Percentiles rank a stretch among this genome's conserved stretches.
phyloP scores from a whole-genome alignment of 1,140 invertebrate genomes.

The Episyrphus balteatus region DNA sequence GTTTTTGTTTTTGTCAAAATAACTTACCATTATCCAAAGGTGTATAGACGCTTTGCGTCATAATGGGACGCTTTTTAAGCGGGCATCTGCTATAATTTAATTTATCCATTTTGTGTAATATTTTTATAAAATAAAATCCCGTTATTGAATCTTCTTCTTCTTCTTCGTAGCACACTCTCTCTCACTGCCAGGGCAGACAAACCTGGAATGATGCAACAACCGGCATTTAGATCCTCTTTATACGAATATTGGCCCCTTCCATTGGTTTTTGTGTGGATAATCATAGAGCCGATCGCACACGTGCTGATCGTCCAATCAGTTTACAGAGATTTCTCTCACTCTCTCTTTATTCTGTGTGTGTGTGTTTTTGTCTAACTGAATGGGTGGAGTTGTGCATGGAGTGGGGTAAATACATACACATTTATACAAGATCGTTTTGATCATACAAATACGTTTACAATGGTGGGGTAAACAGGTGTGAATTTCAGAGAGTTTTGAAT shows the following conservation, averaged over 20 bases:
- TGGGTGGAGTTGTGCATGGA: too few species aligned
- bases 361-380: too few species aligned
- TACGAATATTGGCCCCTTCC: background rate
- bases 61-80: constrained; percentile 76
- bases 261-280: too few species aligned
- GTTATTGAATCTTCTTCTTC: too few species aligned
- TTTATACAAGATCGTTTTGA: too few species aligned
- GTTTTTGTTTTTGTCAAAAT: background rate
- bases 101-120: constrained; percentile 30
- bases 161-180: background rate
- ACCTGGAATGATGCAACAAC: background rate
- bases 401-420: too few species aligned
- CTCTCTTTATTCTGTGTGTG: too few species aligned
- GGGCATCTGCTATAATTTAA: constrained; percentile 59
- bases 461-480: too few species aligned
- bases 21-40: constrained; percentile 24
- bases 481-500: too few species aligned
- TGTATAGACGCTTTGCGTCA: constrained; percentile 29
- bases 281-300: background rate
- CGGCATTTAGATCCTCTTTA: background rate
- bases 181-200: background rate
- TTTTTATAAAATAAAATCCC: background rate
- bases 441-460: too few species aligned
- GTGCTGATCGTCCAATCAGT: background rate
- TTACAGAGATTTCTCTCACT: background rate